Evolutionary conservation across 2,888 invertebrate genomes (phyloP).

Genomic region (Nephrotoma guestfalica): DNA sequence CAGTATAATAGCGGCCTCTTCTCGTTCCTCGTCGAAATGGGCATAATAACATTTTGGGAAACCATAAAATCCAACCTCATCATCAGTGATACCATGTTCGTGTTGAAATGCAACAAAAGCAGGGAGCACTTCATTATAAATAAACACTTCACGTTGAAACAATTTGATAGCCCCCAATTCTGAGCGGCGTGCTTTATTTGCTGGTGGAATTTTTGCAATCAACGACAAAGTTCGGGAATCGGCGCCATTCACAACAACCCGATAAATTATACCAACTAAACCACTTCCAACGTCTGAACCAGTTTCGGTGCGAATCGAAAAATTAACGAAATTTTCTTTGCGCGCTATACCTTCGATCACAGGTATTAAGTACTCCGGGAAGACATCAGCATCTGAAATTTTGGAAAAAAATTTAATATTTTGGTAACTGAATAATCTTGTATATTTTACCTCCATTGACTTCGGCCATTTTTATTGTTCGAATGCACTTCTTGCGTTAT

Average conservation of each 20-base stretch:
- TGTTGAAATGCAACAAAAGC: slow-evolving; percentile 9
- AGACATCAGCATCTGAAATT: not conserved
- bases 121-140: slow-evolving; percentile 10
- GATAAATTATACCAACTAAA: slow-evolving; percentile 8
- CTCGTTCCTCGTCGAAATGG: slow-evolving; percentile 2
- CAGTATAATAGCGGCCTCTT: slow-evolving; percentile 10
- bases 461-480: not conserved
- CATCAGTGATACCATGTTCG: slow-evolving; percentile 5
- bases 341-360: slow-evolving; percentile 4
- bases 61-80: slow-evolving; percentile 6
- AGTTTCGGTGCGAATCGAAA: not conserved
- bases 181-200: slow-evolving; percentile 6
- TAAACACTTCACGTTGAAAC: slow-evolving; percentile 11
- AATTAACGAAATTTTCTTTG: slow-evolving; percentile 7
- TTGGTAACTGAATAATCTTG: not conserved
- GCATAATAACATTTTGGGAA: slow-evolving; percentile 11
- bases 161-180: slow-evolving; percentile 7
- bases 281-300: slow-evolving; percentile 9
- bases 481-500: not conserved
- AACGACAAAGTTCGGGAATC: slow-evolving; percentile 3
- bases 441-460: not conserved
- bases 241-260: slow-evolving; percentile 2
- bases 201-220: slow-evolving; percentile 9
- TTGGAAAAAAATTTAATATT: not conserved
- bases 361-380: not conserved